Base-by-base conservation (phyloP, 2,888 invertebrate species). In the Geotrupes spiniger region DNA sequence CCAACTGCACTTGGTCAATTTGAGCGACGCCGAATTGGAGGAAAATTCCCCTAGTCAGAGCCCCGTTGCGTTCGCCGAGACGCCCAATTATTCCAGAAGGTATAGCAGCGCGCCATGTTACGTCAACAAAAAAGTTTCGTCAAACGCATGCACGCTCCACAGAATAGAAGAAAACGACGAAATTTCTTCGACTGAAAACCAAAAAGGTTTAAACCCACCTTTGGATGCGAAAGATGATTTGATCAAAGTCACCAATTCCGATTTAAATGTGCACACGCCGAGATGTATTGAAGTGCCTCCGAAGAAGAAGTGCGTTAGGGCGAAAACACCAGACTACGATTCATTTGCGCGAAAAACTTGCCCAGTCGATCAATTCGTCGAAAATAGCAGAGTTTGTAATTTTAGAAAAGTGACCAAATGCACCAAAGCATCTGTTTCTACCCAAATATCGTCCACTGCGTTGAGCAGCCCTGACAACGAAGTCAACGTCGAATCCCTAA, bases 241-340 rank as follows among this genome's bases (percentile, higher is more conserved):
- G 3, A n/a, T n/a, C n/a, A n/a, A n/a, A n/a, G n/a, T n/a, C n/a
- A n/a, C n/a, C n/a, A n/a, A n/a, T n/a, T 21, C 21, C 6, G 21
- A 21, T 6, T 21, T 21, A 21, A 21, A 3, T 3, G 6, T 6
- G n/a, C 11, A 36, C 5, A 45, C 49, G 5, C 45, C 49, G n/a
- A 40, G 44, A 16, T 41, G 33, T 36, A 27, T 36, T 9, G 47
- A 47, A 42, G 46, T 42, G n/a, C 50, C 50, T 2, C 46, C 46
- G 2, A 50, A 50, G 36, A 50, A 37, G 14, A 28, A 28, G 9
- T 50, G 50, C 39, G 15, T 41, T 11, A 12, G 49, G 12, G 12
- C 31, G 1, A 36, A 10, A 27, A 49, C 49, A 1, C 49, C 49
- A 0, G 26, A 25, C 14, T 33, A 14, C 1, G n/a, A 33, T 15